Conservation (phyloP, 2,113 vertebrate species). For the Corvus moneduloides region DNA sequence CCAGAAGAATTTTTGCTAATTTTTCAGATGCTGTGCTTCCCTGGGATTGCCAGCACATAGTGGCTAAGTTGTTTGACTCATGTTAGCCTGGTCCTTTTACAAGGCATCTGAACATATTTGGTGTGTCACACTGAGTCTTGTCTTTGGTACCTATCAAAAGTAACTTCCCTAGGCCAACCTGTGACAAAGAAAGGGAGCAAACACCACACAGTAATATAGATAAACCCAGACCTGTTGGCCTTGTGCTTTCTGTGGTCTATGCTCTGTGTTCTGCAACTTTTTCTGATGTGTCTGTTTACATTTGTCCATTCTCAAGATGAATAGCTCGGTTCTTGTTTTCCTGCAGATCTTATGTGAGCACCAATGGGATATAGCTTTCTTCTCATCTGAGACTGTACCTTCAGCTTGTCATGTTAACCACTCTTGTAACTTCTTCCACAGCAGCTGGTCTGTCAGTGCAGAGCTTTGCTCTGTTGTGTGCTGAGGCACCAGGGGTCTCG, state of each 20-base stretch:
- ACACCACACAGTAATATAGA: fast-evolving
- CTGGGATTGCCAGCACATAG: background rate
- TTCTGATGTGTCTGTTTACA: background rate
- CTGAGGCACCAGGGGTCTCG: background rate
- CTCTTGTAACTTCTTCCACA: background rate
- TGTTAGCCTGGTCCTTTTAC: background rate
- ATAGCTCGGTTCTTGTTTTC: background rate
- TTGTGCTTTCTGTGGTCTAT: background rate
- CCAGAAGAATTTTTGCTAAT: background rate
- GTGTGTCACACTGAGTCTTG: background rate
- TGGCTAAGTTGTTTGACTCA: background rate
- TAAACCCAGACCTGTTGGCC: background rate
- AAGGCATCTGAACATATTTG: background rate
- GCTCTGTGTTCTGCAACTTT: background rate
- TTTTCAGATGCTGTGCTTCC: background rate
- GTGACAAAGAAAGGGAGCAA: background rate
- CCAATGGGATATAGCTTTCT: background rate
- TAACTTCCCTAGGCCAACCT: background rate
- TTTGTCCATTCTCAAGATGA: background rate
- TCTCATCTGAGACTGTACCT: background rate
- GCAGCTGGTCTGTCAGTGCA: background rate
- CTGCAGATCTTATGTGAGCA: background rate
- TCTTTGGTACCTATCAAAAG: background rate
- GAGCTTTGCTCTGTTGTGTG: background rate
- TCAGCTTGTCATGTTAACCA: background rate